Conservation (phyloP, 2,113 vertebrate species). For the Neogale vison region DNA sequence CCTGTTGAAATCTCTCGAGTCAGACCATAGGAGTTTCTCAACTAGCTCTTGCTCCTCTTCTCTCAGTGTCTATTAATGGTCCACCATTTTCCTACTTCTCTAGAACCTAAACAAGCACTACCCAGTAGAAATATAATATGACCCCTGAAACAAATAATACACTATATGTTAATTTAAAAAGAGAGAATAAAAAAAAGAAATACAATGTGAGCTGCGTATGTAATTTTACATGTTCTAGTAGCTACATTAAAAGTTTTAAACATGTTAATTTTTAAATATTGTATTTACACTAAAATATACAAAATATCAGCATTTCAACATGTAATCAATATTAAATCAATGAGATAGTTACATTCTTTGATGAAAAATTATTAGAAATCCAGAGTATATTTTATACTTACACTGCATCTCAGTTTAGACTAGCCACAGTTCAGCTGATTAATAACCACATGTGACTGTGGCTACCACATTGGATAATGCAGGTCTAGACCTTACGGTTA, state of each 20-base stretch:
- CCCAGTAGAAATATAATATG: background rate
- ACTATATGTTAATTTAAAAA: too few species aligned
- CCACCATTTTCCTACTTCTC: background rate
- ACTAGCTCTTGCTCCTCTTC: background rate
- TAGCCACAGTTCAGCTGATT: background rate
- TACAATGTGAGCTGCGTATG: background rate
- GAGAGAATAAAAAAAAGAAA: background rate
- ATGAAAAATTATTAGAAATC: background rate
- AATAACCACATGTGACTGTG: background rate
- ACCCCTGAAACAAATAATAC: background rate
- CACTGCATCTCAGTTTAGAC: background rate
- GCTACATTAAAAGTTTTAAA: background rate
- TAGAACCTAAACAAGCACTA: background rate
- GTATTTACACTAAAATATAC: background rate
- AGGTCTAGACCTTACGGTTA: background rate
- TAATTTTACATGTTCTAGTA: background rate
- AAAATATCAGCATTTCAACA: background rate
- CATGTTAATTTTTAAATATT: background rate
- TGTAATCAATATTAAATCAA: background rate
- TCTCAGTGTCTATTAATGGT: background rate
- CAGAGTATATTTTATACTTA: background rate
- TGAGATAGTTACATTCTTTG: background rate
- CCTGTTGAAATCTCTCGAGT: background rate
- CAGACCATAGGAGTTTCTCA: background rate
- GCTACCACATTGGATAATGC: background rate